phyloP scores from a whole-genome alignment of 2,888 invertebrate species.

The Andrena fulva region DNA sequence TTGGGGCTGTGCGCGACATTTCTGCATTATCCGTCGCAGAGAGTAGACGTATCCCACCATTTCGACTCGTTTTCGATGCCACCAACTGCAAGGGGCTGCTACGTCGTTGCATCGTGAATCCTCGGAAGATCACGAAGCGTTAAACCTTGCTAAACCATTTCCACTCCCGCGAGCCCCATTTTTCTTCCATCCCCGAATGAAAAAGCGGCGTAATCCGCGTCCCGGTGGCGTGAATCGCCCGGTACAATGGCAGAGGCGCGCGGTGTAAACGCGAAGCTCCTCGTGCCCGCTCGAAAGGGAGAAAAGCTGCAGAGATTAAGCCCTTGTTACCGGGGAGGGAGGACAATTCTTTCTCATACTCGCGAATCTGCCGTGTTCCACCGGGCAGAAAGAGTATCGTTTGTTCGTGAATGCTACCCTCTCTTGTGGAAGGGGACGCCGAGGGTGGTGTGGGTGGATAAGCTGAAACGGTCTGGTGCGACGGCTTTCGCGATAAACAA shows the following conservation, averaged over 20 bases:
- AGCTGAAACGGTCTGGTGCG: slow-evolving; percentile 56
- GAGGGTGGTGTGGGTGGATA: slow-evolving; percentile 33
- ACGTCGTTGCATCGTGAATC: background rate
- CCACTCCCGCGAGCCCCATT: background rate
- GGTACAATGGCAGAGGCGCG: slow-evolving; percentile 25
- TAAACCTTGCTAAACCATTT: slow-evolving; percentile 23
- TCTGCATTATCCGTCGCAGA: background rate
- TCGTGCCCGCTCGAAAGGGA: slow-evolving; percentile 44
- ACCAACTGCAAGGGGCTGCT: background rate
- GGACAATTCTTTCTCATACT: slow-evolving; percentile 60
- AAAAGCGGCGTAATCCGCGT: slow-evolving; percentile 44
- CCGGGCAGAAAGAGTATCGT: slow-evolving; percentile 59
- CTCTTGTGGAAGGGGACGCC: background rate
- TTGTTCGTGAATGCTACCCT: slow-evolving; percentile 51
- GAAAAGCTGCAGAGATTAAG: slow-evolving; percentile 66
- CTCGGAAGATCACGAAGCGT: slow-evolving; percentile 6
- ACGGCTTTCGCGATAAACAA: slow-evolving; percentile 55
- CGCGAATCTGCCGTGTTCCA: slow-evolving; percentile 52
- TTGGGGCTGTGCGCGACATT: background rate
- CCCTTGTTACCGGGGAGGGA: slow-evolving; percentile 58
- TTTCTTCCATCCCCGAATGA: slow-evolving; percentile 28
- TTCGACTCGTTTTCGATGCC: background rate
- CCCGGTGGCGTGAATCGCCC: slow-evolving; percentile 39
- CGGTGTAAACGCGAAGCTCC: slow-evolving; percentile 42
- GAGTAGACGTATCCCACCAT: background rate